Evolutionary conservation across 2,113 vertebrate genomes (phyloP).

Genomic region (Neolamprologus cancellatus): DNA sequence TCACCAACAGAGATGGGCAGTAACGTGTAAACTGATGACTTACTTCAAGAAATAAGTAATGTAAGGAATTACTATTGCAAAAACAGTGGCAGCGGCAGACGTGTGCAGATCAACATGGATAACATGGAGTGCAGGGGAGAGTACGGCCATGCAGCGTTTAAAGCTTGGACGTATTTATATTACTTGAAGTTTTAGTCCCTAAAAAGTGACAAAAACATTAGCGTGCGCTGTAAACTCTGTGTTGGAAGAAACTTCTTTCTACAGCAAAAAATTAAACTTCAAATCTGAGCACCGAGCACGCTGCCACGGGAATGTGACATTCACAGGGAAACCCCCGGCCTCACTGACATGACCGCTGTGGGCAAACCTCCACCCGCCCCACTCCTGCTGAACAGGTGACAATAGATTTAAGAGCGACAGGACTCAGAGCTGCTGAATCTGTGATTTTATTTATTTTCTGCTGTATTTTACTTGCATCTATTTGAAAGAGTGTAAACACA

Average conservation of each 20-base stretch:
- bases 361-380: background rate
- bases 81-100: no score
- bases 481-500: background rate
- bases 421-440: background rate
- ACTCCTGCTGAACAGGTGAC: fast-evolving
- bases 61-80: no score
- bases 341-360: background rate
- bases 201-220: background rate
- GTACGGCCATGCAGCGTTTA: no score
- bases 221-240: fast-evolving
- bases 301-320: fast-evolving
- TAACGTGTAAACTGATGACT: fast-evolving
- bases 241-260: background rate
- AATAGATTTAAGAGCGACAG: fast-evolving
- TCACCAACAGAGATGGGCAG: background rate
- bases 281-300: fast-evolving
- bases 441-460: fast-evolving
- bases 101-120: no score
- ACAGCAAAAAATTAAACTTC: background rate
- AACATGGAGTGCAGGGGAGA: no score
- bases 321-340: background rate
- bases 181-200: background rate
- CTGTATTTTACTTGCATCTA: background rate
- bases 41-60: background rate
- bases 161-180: no score